These are phyloP conservation scores for Chinchilla lanigera DNA, from an alignment of 2,113 vertebrate genomes.

Conservation along the genomic window DNA sequence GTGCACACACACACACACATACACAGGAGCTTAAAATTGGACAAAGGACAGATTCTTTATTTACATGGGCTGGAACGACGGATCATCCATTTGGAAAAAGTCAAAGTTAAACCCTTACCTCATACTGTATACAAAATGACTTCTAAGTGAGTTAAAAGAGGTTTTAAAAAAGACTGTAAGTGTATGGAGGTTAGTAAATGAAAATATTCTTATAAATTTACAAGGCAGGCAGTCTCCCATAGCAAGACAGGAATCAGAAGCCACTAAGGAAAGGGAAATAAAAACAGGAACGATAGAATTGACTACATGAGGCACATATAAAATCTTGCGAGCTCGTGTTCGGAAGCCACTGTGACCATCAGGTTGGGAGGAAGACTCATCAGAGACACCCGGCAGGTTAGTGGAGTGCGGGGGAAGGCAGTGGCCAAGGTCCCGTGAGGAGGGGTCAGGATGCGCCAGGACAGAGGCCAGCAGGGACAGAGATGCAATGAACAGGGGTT, in stretches of 20 bases:
- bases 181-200: neutral
- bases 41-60: neutral
- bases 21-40: neutral
- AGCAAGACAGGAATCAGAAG: neutral
- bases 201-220: neutral
- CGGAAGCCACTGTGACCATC: neutral
- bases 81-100: neutral
- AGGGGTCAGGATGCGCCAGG: neutral
- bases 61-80: neutral
- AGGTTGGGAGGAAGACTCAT: fast-evolving
- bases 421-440: too few relatives aligned
- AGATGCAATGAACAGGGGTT: neutral
- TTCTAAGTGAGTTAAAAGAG: neutral
- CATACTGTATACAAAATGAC: neutral
- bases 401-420: neutral
- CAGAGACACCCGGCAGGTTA: too few relatives aligned
- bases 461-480: neutral
- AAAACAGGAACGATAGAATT: neutral
- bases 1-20: neutral
- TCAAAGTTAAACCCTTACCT: neutral
- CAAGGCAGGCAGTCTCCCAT: neutral
- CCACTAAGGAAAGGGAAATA: neutral
- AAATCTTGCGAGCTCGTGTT: neutral
- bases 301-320: too few relatives aligned
- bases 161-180: neutral